Conservation (phyloP, 2,888 invertebrate species). For the Eupithecia centaureata region DNA sequence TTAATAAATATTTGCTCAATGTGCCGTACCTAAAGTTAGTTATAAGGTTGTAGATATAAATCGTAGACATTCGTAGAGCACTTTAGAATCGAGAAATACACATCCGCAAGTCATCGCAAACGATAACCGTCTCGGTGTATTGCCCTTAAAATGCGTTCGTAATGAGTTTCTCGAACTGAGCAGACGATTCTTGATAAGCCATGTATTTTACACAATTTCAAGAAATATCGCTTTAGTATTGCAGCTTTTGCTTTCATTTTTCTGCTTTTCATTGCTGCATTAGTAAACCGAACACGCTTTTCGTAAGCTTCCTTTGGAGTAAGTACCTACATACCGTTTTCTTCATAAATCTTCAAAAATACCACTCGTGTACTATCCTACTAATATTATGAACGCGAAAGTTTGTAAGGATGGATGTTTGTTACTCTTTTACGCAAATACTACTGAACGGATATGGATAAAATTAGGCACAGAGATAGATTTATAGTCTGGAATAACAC, state of each 20-base stretch:
- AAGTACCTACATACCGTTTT: no score
- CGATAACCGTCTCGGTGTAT: conserved; percentile 9
- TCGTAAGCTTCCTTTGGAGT: no score
- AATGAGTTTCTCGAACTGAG: conserved; percentile 31
- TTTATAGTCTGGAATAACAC: no score
- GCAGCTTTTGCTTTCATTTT: background rate
- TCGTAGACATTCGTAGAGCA: background rate
- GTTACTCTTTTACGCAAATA: no score
- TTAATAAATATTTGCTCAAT: background rate
- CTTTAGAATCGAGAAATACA: conserved; percentile 2
- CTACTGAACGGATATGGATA: no score
- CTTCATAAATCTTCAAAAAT: no score
- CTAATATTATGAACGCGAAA: no score
- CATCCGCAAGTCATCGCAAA: conserved; percentile 6
- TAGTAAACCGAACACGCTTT: no score
- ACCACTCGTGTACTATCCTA: no score
- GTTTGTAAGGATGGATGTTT: no score
- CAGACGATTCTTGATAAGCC: conserved; percentile 8
- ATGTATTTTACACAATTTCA: conserved; percentile 6
- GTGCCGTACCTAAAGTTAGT: background rate
- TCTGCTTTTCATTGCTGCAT: background rate
- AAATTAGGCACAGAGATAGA: no score
- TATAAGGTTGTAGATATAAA: background rate
- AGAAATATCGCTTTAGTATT: background rate
- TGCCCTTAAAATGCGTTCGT: conserved; percentile 12